These are phyloP conservation scores for Rhizoglyphus robini DNA, from an alignment of 1,140 invertebrate species.

Conservation along the genomic window DNA sequence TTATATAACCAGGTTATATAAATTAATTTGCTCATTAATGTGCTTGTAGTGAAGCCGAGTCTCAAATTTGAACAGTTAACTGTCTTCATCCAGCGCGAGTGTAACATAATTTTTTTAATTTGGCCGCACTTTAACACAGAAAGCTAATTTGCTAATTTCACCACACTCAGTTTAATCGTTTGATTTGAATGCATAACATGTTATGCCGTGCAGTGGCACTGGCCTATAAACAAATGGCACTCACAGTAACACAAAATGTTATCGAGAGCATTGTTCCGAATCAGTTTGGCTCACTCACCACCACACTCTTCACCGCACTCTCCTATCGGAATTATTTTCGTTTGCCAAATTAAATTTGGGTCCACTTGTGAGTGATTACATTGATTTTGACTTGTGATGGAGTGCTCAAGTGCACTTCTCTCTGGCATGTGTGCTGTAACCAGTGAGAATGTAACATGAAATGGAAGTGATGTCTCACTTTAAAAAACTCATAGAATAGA, in stretches of 20 bases:
- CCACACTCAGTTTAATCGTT: neutral
- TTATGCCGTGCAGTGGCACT: too few relatives aligned
- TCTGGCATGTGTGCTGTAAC: neutral
- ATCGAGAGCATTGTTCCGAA: too few relatives aligned
- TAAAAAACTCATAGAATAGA: too few relatives aligned
- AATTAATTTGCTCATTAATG: too few relatives aligned
- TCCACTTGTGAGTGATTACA: neutral
- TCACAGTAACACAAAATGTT: neutral
- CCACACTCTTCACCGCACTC: too few relatives aligned
- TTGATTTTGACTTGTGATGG: neutral
- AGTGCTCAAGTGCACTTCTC: neutral
- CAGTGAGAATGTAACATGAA: too few relatives aligned
- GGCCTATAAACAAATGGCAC: too few relatives aligned
- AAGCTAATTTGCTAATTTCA: conserved; percentile 11
- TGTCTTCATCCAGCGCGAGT: neutral
- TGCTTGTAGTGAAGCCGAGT: neutral
- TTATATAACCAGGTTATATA: too few relatives aligned
- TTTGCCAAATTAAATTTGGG: neutral
- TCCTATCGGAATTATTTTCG: too few relatives aligned
- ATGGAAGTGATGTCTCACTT: too few relatives aligned
- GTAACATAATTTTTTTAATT: conserved; percentile 9
- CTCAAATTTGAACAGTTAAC: too few relatives aligned
- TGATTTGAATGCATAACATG: neutral
- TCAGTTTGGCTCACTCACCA: neutral
- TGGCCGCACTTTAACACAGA: conserved; percentile 3